Evolutionary conservation across 2,113 vertebrate genomes (phyloP).

Genomic region (Lepisosteus osseus): DNA sequence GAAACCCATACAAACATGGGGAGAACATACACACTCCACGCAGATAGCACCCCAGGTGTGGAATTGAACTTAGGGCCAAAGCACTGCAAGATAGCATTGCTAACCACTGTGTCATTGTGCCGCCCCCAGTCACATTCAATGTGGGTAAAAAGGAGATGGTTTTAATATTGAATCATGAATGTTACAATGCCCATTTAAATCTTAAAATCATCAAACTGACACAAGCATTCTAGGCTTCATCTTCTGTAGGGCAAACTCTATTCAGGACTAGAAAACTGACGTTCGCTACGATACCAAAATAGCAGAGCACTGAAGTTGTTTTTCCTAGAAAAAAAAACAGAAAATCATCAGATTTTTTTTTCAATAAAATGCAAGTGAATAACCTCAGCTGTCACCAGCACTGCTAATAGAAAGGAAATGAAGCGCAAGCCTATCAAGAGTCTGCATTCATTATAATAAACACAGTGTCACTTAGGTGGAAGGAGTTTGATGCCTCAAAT

Average conservation of each 20-base stretch:
- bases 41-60: too few species aligned
- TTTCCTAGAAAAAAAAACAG: background rate
- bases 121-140: too few species aligned
- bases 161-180: background rate
- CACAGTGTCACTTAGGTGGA: background rate
- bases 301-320: background rate
- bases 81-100: too few species aligned
- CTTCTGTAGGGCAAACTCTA: background rate
- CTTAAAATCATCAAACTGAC: background rate
- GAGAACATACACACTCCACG: too few species aligned
- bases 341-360: background rate
- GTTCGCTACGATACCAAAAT: background rate
- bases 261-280: background rate
- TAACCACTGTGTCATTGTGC: too few species aligned
- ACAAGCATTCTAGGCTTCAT: background rate
- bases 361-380: background rate
- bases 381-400: background rate
- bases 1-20: too few species aligned
- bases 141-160: too few species aligned
- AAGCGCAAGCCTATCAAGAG: background rate
- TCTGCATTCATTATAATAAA: slow-evolving; percentile 1
- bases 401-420: background rate
- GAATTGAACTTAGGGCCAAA: too few species aligned
- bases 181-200: background rate
- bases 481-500: background rate